A percentile compares a stretch with the other conserved stretches of the same genome.
phyloP scores from a whole-genome alignment of 2,888 invertebrate species.

The Mylabris sibirica region DNA sequence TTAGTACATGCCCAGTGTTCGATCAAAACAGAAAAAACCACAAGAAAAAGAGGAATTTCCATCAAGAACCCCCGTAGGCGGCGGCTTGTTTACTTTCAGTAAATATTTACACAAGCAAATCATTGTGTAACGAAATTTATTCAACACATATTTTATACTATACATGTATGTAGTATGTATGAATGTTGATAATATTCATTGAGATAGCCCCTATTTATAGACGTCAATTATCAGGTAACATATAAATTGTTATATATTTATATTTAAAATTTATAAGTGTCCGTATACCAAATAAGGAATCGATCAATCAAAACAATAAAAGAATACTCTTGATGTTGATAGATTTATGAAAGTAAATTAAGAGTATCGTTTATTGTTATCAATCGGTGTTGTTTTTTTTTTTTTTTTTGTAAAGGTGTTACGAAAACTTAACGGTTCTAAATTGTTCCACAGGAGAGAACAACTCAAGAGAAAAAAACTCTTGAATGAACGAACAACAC shows the following conservation, averaged over 20 bases:
- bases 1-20: background rate
- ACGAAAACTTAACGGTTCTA: background rate
- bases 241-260: background rate
- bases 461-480: background rate
- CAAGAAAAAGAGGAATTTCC: conserved; percentile 11
- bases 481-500: background rate
- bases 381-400: too few species aligned
- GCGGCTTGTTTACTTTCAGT: conserved; percentile 18
- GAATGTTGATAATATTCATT: background rate
- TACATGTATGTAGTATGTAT: background rate
- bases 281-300: background rate
- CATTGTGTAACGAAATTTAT: conserved; percentile 19
- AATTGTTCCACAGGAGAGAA: background rate
- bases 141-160: conserved; percentile 14
- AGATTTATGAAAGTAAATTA: background rate
- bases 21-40: background rate
- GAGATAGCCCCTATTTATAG: conserved; percentile 1
- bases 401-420: background rate
- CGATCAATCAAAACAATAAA: conserved; percentile 1
- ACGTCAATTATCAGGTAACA: conserved; percentile 8
- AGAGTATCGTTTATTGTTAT: background rate
- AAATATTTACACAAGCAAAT: conserved; percentile 23
- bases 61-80: conserved; percentile 17
- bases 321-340: background rate
- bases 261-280: background rate